Evolutionary conservation across 2,113 vertebrate species (phyloP), one percentile per base, ranked within the genome.

Genomic region (Saimiri boliviensis): DNA sequence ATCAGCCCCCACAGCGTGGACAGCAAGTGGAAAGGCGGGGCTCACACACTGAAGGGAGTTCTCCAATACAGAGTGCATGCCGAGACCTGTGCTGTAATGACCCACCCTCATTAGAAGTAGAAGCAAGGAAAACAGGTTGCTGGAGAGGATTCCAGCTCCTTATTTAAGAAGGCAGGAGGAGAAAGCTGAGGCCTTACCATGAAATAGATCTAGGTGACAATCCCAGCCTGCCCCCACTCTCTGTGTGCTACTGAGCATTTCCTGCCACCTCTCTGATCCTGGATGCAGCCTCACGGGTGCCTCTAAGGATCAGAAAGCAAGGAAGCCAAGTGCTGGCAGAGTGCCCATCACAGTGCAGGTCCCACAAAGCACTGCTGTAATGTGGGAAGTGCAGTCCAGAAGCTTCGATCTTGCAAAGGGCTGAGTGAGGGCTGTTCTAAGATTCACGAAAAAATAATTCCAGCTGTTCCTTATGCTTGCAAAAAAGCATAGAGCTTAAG

Each of bases 171-270:
- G 63, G 25, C 27, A 12, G 25, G 19, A 45, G 58, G 37, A 21
- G 27, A 13, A 45, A 74, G 37, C 35, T 23, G 1, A 14, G n/a
- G 56, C 3, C 81, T 91, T 23, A 25, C 25, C 17, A 8, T 5
- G 3, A 66, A 60, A 37, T 3, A 58, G 73, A 35, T 8, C 47
- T 60, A 71, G 58, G 13, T 27, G 25, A 49, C 58, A 60, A 37
- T 32, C 8, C 8, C 47, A 60, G 60, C 32, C 70, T 11, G 19
- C 14, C 2, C 8, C 0, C 0, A 14, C 37, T 20, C 0, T 1
- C 42, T 49, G 23, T 21, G 63, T 45, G 54, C 45, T 89, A 42
- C 0, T 5, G 20, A 63, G 45, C 35, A 58, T 4, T 6, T 9
- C 37, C 60, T 1, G 4, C 6, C 16, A 66, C 35, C 27, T 63